phyloP scores from a whole-genome alignment of 1,140 invertebrate species.

The Tyrophagus putrescentiae region DNA sequence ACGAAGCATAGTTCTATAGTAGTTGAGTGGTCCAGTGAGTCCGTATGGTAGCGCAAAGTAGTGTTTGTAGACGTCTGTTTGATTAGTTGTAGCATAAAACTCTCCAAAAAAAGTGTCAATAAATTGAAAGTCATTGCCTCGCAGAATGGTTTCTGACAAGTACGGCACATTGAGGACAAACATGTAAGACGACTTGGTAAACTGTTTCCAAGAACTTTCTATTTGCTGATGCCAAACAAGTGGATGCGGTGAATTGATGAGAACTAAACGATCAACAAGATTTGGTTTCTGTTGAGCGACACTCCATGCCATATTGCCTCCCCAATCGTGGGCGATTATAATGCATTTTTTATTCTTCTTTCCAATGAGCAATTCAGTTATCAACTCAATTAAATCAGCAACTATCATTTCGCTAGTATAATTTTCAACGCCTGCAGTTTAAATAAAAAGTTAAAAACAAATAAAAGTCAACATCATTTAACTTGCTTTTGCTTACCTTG shows the following conservation, averaged over 20 bases:
- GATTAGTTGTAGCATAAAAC: constrained; percentile 37
- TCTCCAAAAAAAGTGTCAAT: constrained; percentile 44
- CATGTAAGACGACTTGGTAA: constrained; percentile 45
- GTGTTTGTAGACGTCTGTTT: constrained; percentile 60
- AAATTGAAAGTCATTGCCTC: constrained; percentile 46
- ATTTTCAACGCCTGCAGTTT: constrained; percentile 38
- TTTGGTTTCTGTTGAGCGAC: constrained; percentile 48
- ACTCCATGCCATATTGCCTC: constrained; percentile 33
- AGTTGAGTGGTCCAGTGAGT: constrained; percentile 60
- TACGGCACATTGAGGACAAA: constrained; percentile 52
- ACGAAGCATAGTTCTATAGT: constrained; percentile 45
- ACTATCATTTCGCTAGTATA: constrained; percentile 48
- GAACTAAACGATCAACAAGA: constrained; percentile 51
- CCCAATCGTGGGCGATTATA: constrained; percentile 35
- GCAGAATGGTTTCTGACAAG: constrained; percentile 48
- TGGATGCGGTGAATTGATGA: constrained; percentile 59
- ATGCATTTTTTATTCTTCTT: constrained; percentile 22
- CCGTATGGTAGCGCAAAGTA: constrained; percentile 50
- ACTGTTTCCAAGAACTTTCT: constrained; percentile 39
- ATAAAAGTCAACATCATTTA: too few relatives aligned
- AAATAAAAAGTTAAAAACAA: too few relatives aligned
- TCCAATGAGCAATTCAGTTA: not conserved
- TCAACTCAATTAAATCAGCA: constrained; percentile 43
- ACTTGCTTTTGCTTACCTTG: too few relatives aligned
- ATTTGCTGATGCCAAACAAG: constrained; percentile 45